Percentiles rank a stretch among this genome's conserved stretches.
Evolutionary conservation across 2,113 vertebrate genomes (phyloP).

Genomic region (Rhipidura dahli): DNA sequence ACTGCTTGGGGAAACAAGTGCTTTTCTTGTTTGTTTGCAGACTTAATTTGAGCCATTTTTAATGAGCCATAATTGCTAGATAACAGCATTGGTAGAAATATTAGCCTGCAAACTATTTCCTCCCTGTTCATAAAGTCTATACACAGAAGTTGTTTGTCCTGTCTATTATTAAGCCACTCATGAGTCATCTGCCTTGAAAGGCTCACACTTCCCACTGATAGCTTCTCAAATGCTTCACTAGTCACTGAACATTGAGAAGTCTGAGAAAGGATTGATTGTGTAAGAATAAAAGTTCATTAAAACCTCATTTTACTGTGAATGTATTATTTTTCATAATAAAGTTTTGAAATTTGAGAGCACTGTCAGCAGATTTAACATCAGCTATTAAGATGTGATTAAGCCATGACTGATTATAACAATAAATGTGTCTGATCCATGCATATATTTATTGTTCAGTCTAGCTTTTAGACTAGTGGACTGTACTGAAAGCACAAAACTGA

Average conservation of each 20-base stretch:
- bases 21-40: not conserved
- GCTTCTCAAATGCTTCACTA: not conserved
- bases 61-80: not conserved
- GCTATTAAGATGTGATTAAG: not conserved
- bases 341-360: not conserved
- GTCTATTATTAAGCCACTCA: not conserved
- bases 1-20: accelerated
- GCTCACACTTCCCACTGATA: not conserved
- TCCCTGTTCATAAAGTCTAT: not conserved
- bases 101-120: not conserved
- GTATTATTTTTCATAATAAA: not conserved
- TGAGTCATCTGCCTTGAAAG: not conserved
- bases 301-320: not conserved
- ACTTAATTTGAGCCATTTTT: not conserved
- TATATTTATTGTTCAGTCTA: not conserved
- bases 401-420: not conserved
- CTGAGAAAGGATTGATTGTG: not conserved
- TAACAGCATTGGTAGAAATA: not conserved
- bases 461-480: not conserved
- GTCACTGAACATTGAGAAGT: not conserved
- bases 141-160: not conserved
- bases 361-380: not conserved
- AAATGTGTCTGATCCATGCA: not conserved
- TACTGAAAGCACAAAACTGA: not conserved
- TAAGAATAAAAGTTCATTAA: not conserved